phyloP scores from a whole-genome alignment of 1,140 invertebrate genomes.

The Achatina immaculata region DNA sequence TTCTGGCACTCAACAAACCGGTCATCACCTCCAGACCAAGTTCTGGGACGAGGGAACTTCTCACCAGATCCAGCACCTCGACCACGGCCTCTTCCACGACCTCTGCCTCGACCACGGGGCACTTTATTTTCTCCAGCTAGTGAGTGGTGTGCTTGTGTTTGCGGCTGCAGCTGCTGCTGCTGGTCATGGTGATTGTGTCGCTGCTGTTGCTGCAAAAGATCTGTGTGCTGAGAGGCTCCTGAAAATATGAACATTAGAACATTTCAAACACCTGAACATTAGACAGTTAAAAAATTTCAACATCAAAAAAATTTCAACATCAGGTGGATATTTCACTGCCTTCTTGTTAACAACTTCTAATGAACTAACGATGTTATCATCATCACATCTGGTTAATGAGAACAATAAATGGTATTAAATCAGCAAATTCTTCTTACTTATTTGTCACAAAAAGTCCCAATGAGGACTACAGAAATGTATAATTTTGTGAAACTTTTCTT shows the following conservation, averaged over 20 bases:
- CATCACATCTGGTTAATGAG: no score
- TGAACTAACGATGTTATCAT: no score
- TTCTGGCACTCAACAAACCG: conserved; percentile 56
- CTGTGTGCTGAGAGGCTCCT: neutral
- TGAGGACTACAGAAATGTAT: no score
- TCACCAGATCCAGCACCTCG: conserved; percentile 45
- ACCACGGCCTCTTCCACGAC: conserved; percentile 54
- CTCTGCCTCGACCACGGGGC: conserved; percentile 50
- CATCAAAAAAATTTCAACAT: no score
- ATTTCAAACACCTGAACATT: no score
- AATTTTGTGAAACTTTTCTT: no score
- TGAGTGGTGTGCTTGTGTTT: conserved; percentile 3
- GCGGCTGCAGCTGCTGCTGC: neutral
- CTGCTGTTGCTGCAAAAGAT: neutral
- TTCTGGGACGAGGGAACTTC: conserved; percentile 40
- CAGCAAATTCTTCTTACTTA: no score
- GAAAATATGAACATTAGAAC: neutral
- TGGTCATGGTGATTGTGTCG: neutral
- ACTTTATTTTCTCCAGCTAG: conserved; percentile 21
- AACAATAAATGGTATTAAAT: no score
- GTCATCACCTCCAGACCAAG: conserved; percentile 55
- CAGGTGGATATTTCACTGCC: no score
- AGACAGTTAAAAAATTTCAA: no score
- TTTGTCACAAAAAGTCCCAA: no score
- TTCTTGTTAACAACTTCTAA: no score